Percentiles rank a stretch among this genome's conserved stretches.
Conservation (phyloP, 2,888 invertebrate genomes). For the Synanthedon myopaeformis region DNA sequence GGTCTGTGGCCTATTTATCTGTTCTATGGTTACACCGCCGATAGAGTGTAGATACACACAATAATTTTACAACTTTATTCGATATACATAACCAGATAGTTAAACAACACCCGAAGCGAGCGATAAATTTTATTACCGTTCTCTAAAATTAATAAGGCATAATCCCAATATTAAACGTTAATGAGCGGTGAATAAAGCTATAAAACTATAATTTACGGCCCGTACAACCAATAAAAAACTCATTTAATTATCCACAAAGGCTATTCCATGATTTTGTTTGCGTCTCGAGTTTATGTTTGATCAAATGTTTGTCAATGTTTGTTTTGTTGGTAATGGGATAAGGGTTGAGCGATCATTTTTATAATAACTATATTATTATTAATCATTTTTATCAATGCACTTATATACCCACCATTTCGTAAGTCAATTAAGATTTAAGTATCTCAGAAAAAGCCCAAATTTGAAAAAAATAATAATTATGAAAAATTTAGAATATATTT, state of each 20-base stretch:
- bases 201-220: constrained; percentile 50
- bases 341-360: not conserved
- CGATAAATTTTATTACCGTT: constrained; percentile 47
- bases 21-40: no score
- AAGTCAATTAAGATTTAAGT: no score
- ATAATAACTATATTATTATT: not conserved
- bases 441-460: no score
- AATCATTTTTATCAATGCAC: not conserved
- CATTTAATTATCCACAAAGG: constrained; percentile 25
- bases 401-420: no score
- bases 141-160: constrained; percentile 64
- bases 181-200: constrained; percentile 63
- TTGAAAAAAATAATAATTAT: no score
- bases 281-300: constrained; percentile 6
- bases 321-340: not conserved
- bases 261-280: constrained; percentile 44
- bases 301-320: not conserved
- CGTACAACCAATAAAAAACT: constrained; percentile 34
- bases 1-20: no score
- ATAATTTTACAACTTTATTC: not conserved
- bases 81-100: not conserved
- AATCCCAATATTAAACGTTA: constrained; percentile 59
- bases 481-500: no score
- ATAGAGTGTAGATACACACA: not conserved
- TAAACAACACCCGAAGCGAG: not conserved